Evolutionary conservation across 92 coral and sea anemone genomes (phyloP).

Genomic region (Metridium senile): DNA sequence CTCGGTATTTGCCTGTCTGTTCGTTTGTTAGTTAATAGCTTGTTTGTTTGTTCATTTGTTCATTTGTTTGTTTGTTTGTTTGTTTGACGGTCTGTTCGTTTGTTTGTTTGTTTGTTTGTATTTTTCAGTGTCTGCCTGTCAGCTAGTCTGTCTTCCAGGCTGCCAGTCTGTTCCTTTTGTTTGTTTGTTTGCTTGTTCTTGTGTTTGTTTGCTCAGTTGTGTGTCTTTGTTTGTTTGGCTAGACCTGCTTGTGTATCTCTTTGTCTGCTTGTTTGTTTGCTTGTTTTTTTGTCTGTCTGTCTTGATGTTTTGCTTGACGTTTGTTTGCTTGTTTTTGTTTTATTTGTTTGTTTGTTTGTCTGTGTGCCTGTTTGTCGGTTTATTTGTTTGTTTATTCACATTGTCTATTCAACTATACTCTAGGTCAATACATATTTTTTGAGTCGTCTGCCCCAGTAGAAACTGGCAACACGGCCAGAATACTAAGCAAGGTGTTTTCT

Average conservation of each 20-base stretch:
- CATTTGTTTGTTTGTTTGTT: background rate
- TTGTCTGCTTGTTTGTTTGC: background rate
- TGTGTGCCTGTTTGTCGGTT: background rate
- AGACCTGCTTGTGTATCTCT: no score
- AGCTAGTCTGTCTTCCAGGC: no score
- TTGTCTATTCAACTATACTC: background rate
- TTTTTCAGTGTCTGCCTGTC: no score
- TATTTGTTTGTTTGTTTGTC: background rate
- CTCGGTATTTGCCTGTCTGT: background rate
- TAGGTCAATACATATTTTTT: conserved; percentile 58
- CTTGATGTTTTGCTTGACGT: background rate
- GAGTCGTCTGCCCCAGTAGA: conserved; percentile 58
- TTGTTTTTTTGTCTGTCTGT: background rate
- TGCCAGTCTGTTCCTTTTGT: no score
- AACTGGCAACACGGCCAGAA: conserved; percentile 52
- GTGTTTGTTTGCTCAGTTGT: background rate
- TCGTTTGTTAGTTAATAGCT: background rate
- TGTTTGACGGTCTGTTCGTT: background rate
- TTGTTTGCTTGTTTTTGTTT: background rate
- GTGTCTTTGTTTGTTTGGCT: no score
- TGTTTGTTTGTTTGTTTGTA: background rate
- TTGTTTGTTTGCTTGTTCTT: no score
- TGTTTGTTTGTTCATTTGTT: background rate
- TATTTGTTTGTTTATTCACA: background rate
- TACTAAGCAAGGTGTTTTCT: conserved; percentile 64